Conservation (phyloP, 1,140 invertebrate genomes). For the Plodia interpunctella region DNA sequence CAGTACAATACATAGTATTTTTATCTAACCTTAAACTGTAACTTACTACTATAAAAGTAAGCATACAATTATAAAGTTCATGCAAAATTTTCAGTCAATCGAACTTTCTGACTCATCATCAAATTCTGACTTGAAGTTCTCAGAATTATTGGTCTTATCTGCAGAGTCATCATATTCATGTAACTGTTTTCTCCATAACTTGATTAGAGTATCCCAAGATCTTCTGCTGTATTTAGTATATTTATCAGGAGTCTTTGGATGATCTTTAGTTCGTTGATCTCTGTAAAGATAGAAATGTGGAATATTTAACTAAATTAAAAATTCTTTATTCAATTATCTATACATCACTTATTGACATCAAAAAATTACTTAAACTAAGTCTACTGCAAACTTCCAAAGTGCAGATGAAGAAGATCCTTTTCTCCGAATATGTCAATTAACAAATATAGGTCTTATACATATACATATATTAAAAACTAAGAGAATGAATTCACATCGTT, state of each 20-base stretch:
- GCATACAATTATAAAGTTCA: neutral
- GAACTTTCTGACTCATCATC: conserved; percentile 16
- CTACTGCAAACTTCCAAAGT: too few relatives aligned
- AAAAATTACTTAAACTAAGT: too few relatives aligned
- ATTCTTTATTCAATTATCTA: too few relatives aligned
- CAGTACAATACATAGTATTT: too few relatives aligned
- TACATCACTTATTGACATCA: too few relatives aligned
- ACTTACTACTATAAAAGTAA: too few relatives aligned
- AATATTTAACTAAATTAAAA: neutral
- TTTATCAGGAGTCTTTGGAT: conserved; percentile 93
- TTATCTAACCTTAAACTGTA: too few relatives aligned
- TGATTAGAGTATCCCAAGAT: conserved; percentile 93
- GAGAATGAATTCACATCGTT: too few relatives aligned
- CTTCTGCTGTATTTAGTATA: conserved; percentile 90
- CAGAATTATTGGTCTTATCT: conserved; percentile 16
- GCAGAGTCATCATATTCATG: conserved; percentile 86
- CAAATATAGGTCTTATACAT: too few relatives aligned
- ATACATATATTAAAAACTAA: too few relatives aligned
- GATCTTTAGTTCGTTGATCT: conserved; percentile 80
- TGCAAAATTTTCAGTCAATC: neutral
- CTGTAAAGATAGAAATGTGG: conserved; percentile 60
- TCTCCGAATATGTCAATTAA: too few relatives aligned
- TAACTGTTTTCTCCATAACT: conserved; percentile 90
- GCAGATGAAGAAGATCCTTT: too few relatives aligned
- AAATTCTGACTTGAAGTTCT: conserved; percentile 10